Evolutionary conservation across 2,113 vertebrate genomes (phyloP).

Genomic region (Zingel zingel): DNA sequence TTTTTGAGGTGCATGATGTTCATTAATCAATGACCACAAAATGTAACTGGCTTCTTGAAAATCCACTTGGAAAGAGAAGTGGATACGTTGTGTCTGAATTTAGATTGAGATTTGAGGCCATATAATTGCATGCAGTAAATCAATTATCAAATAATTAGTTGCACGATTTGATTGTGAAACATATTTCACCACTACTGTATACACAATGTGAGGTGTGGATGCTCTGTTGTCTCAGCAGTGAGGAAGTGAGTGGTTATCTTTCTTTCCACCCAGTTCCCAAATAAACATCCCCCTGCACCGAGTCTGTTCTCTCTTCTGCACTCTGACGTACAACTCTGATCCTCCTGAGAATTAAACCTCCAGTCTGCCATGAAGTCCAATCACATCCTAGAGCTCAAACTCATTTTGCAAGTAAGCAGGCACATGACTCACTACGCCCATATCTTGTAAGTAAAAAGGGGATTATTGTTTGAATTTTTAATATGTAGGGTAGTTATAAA

Average conservation of each 20-base stretch:
- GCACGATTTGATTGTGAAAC: background rate
- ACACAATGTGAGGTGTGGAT: background rate
- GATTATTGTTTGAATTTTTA: background rate
- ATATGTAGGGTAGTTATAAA: too few relatives aligned
- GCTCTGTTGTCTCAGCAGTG: background rate
- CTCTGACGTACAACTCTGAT: too few relatives aligned
- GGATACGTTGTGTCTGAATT: background rate
- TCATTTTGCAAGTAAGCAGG: background rate
- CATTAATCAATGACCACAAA: background rate
- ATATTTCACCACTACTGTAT: background rate
- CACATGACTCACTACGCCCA: too few relatives aligned
- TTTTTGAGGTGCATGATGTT: background rate
- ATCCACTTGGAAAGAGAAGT: background rate
- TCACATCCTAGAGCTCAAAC: constrained; percentile 2
- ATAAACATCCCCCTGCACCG: background rate
- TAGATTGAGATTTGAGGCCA: background rate
- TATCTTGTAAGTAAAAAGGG: background rate
- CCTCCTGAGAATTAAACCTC: too few relatives aligned
- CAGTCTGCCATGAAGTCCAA: constrained; percentile 1
- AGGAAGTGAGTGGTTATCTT: background rate
- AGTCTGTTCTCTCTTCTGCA: constrained; percentile 2
- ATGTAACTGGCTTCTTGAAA: background rate
- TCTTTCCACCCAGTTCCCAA: background rate
- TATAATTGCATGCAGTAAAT: background rate
- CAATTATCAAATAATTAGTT: background rate